Percentiles rank a stretch among this genome's conserved stretches.
phyloP scores from a whole-genome alignment of 2,113 vertebrate species.

The Circaetus cinerascens region DNA sequence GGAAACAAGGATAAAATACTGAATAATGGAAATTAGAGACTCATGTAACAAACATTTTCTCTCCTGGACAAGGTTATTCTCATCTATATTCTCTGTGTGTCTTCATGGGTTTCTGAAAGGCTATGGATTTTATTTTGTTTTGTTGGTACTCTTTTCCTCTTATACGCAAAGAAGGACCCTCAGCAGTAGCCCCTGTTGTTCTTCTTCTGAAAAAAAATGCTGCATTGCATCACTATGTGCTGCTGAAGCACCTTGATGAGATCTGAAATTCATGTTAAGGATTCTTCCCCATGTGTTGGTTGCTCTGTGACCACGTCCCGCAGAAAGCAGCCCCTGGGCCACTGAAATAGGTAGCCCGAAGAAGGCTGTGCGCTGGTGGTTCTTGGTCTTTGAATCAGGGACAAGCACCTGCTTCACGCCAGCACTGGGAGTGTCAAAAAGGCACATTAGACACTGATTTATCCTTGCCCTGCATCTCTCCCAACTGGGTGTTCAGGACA shows the following conservation, averaged over 20 bases:
- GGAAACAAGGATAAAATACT: slow-evolving; percentile 53
- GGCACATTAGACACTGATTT: background rate
- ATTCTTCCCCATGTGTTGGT: background rate
- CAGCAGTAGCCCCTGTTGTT: background rate
- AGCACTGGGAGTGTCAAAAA: background rate
- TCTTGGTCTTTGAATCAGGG: background rate
- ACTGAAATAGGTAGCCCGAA: background rate
- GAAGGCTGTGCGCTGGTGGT: fast-evolving
- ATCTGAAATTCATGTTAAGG: background rate
- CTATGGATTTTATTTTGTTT: background rate
- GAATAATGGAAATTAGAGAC: slow-evolving; percentile 35
- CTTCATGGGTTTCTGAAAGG: background rate
- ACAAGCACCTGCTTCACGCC: background rate
- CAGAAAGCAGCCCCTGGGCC: background rate
- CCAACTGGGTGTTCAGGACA: fast-evolving
- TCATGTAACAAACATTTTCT: slow-evolving; percentile 6
- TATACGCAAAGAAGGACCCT: background rate
- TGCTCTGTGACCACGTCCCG: fast-evolving
- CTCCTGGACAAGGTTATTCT: slow-evolving; percentile 5
- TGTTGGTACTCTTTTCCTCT: background rate
- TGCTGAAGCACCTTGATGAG: background rate
- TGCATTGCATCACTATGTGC: background rate
- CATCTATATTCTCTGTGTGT: background rate
- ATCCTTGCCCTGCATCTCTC: background rate
- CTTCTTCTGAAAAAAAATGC: background rate